phyloP scores from a whole-genome alignment of 2,888 invertebrate species.

The Mythimna lalbum region DNA sequence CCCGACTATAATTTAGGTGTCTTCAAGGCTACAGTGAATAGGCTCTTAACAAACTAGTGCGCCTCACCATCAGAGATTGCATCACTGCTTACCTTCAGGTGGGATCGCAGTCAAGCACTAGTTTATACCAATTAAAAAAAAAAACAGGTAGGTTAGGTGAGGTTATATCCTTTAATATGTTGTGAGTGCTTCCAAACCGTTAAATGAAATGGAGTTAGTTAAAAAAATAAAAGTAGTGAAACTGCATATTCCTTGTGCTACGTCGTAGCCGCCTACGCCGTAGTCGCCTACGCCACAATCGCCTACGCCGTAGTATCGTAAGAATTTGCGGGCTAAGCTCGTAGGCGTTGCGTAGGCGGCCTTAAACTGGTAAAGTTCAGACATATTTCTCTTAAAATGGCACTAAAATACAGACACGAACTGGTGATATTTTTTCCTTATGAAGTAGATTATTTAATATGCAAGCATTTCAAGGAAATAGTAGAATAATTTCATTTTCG shows the following conservation, averaged over 20 bases:
- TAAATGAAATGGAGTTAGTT: too few relatives aligned
- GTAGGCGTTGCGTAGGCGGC: constrained; percentile 60
- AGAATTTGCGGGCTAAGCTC: constrained; percentile 17
- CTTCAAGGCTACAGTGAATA: too few relatives aligned
- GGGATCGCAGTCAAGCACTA: too few relatives aligned
- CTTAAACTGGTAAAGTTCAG: constrained; percentile 10
- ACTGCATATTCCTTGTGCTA: not conserved
- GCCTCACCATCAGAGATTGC: too few relatives aligned
- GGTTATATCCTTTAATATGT: too few relatives aligned
- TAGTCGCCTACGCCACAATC: constrained; percentile 16
- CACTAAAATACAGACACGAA: constrained; percentile 17
- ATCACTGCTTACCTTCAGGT: too few relatives aligned
- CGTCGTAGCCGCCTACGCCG: constrained; percentile 7
- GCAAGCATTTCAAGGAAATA: not conserved
- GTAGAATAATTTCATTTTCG: not conserved
- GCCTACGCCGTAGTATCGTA: constrained; percentile 37
- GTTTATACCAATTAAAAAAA: too few relatives aligned
- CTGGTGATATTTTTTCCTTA: constrained; percentile 4
- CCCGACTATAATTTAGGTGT: too few relatives aligned
- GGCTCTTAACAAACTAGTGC: too few relatives aligned
- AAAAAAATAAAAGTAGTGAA: not conserved
- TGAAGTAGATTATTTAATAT: not conserved
- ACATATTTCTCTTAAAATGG: constrained; percentile 19
- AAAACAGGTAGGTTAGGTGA: too few relatives aligned
- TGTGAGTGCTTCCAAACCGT: too few relatives aligned